These are phyloP conservation scores for Eupleurogrammus muticus DNA, from an alignment of 2,797 vertebrate species.

Conservation along the genomic window DNA sequence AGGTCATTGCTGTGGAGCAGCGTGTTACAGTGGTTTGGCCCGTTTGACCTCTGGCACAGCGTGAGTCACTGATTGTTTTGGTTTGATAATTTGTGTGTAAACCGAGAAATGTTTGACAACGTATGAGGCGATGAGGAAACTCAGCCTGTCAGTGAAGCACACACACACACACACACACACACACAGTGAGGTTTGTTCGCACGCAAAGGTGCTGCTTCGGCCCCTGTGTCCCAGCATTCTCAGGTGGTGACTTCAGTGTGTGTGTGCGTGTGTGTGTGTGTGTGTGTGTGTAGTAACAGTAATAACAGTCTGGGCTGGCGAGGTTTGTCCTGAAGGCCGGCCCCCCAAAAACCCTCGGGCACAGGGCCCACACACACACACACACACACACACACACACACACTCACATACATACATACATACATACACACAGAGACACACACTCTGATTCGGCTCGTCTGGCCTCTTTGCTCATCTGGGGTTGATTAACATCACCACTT, in stretches of 20 bases:
- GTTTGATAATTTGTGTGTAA: slow-evolving; percentile 3
- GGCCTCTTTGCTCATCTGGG: slow-evolving; percentile 69
- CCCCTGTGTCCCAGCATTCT: slow-evolving; percentile 65
- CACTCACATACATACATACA: slow-evolving; percentile 27
- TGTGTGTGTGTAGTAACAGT: slow-evolving; percentile 3
- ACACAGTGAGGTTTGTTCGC: slow-evolving; percentile 42
- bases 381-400: no score
- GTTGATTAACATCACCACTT: slow-evolving; percentile 66
- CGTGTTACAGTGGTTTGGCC: not conserved
- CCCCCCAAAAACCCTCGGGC: not conserved
- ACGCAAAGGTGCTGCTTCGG: slow-evolving; percentile 61
- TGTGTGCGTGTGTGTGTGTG: slow-evolving; percentile 2
- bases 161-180: slow-evolving; percentile 23
- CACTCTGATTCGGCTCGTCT: slow-evolving; percentile 39
- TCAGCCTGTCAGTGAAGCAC: slow-evolving; percentile 22
- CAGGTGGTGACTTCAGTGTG: slow-evolving; percentile 70
- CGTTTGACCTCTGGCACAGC: slow-evolving; percentile 15
- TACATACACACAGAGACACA: slow-evolving; percentile 15
- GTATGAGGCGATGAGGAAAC: slow-evolving; percentile 2
- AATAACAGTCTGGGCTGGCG: slow-evolving; percentile 2
- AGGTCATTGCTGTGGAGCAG: not conserved
- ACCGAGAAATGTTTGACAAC: slow-evolving; percentile 12
- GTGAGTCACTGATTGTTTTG: slow-evolving; percentile 14
- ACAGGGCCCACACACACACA: not conserved
- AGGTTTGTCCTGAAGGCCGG: not conserved